phyloP scores from a whole-genome alignment of 2,113 vertebrate genomes.

The Coptodon bakossiorum region DNA sequence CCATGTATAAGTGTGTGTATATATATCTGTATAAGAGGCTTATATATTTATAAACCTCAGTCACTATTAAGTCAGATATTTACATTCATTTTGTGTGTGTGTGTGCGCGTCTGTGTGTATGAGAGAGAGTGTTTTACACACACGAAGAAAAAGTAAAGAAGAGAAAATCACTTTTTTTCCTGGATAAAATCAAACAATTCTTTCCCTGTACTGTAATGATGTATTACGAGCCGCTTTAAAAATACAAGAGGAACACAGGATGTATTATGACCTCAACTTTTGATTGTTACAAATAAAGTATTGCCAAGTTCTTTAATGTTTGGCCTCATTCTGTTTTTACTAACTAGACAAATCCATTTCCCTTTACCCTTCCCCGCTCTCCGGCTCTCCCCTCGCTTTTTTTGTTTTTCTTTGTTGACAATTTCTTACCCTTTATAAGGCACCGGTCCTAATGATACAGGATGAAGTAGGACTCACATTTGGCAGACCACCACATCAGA shows the following conservation, averaged over 20 bases:
- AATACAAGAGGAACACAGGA: slow-evolving; percentile 31
- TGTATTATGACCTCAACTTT: slow-evolving; percentile 6
- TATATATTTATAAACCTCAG: slow-evolving; percentile 62
- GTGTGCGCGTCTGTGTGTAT: neutral
- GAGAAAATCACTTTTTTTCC: slow-evolving; percentile 4
- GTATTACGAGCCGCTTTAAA: neutral
- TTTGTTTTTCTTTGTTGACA: neutral
- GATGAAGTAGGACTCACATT: slow-evolving; percentile 45
- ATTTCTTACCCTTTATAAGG: slow-evolving; percentile 62
- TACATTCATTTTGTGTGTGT: slow-evolving; percentile 73
- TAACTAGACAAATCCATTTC: neutral
- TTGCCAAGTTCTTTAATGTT: slow-evolving; percentile 35
- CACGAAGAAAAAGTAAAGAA: slow-evolving; percentile 10
- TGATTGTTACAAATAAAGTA: slow-evolving; percentile 43
- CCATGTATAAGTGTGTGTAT: slow-evolving; percentile 44
- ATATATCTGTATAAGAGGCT: slow-evolving; percentile 41
- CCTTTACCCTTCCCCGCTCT: neutral
- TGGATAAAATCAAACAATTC: neutral
- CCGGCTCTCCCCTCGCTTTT: neutral
- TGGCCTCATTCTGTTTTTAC: slow-evolving; percentile 20
- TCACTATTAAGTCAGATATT: slow-evolving; percentile 74
- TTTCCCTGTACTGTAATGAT: neutral
- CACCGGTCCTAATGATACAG: slow-evolving; percentile 64
- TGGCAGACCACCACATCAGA: slow-evolving; percentile 23
- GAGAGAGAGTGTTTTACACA: slow-evolving; percentile 2